Evolutionary conservation across 64 coral and sea anemone species (phyloP).

Genomic region (Hydrozoanthus tunicans): DNA sequence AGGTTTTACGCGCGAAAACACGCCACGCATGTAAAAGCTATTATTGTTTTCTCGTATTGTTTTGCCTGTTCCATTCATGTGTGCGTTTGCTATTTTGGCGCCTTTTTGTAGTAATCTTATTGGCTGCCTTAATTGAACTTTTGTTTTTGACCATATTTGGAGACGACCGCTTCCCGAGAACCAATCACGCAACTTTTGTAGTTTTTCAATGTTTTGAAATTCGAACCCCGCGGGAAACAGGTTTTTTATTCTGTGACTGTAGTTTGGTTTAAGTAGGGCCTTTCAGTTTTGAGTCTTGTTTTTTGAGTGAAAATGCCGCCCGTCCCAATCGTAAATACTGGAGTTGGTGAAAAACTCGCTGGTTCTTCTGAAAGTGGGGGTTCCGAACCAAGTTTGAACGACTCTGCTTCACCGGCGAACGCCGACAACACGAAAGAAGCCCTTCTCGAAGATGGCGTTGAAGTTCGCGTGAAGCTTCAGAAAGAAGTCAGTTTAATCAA

Average conservation of each 20-base stretch:
- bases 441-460: constrained; percentile 44
- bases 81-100: constrained; percentile 33
- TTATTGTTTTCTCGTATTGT: neutral
- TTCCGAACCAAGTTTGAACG: constrained; percentile 43
- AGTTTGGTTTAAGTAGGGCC: neutral
- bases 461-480: constrained; percentile 42
- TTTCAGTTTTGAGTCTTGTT: neutral
- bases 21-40: neutral
- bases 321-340: constrained; percentile 36
- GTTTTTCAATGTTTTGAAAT: constrained; percentile 32
- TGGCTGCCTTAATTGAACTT: neutral
- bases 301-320: constrained; percentile 37
- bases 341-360: constrained; percentile 37
- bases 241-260: neutral
- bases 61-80: constrained; percentile 32
- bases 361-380: constrained; percentile 17
- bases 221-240: constrained; percentile 10
- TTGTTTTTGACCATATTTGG: constrained; percentile 54
- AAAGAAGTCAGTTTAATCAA: constrained; percentile 55
- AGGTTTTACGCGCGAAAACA: constrained; percentile 21
- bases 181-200: neutral
- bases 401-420: constrained; percentile 3
- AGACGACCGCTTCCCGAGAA: neutral
- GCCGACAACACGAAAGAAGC: constrained; percentile 31
- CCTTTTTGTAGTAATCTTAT: constrained; percentile 15